These are phyloP conservation scores for Erynnis tages DNA, from an alignment of 2,888 invertebrate genomes.

Conservation along the genomic window DNA sequence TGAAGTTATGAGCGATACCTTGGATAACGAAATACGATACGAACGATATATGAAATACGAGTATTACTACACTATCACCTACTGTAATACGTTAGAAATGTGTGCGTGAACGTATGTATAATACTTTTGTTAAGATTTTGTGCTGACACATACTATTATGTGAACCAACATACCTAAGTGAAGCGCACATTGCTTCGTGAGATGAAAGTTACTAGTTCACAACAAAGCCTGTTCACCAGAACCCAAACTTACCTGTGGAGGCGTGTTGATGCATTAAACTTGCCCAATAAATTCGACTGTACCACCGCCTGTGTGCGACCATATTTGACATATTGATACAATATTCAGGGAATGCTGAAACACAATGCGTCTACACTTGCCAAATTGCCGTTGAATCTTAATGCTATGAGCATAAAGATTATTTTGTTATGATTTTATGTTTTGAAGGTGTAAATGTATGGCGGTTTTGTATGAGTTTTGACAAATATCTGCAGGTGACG, in stretches of 20 bases:
- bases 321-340: conserved; percentile 69
- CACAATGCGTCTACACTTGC: conserved; percentile 14
- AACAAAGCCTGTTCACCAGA: conserved; percentile 22
- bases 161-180: no score
- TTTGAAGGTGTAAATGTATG: conserved; percentile 35
- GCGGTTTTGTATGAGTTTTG: conserved; percentile 66
- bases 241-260: conserved; percentile 19
- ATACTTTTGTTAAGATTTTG: no score
- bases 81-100: no score
- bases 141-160: no score
- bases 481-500: conserved; percentile 80
- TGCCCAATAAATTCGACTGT: conserved; percentile 63
- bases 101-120: no score
- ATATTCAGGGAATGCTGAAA: conserved; percentile 49
- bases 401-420: conserved; percentile 35
- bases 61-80: no score
- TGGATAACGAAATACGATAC: no score
- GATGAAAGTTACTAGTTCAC: background rate
- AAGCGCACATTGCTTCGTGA: no score
- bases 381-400: conserved; percentile 12
- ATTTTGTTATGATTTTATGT: conserved; percentile 36
- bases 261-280: conserved; percentile 56
- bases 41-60: no score
- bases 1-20: no score
- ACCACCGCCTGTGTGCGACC: conserved; percentile 54